Evolutionary conservation across 2,888 invertebrate species (phyloP), one percentile per base, ranked within the genome.

Genomic region (Agrilus biguttatus): DNA sequence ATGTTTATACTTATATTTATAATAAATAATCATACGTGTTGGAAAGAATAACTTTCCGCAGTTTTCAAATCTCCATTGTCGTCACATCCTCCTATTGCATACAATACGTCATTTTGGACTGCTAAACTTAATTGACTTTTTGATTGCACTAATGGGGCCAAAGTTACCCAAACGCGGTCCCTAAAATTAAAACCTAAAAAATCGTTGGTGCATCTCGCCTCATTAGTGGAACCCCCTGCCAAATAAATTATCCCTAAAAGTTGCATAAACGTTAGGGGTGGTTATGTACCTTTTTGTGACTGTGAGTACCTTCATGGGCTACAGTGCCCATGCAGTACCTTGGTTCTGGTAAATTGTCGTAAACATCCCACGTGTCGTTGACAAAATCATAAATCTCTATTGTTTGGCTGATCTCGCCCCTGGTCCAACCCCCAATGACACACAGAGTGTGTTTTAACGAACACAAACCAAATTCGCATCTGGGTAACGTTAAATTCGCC

Each of bases 341-440:
- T 1, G 88, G 85, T 54, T 86, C 84, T 0, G 85, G 85, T 70
- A 92, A 76, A 56, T 79, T 76, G 0, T 84, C 89, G 43, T 80
- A 75, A 37, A 82, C 66, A 28, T 73, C 72, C 92, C 93, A 93
- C 48, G 75, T 72, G 61, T 89, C 79, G 32, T 74, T 69, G 44
- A 78, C 71, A 0, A 90, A 85, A 63, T 91, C 85, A 61, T 88
- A 93, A 53, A 82, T 76, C 62, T 93, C 93, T 49, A 93, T 85
- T 1, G 85, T 80, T 19, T 83, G 82, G 2, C 89, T 90, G 61
- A 92, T 88, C 60, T 90, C 89, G 47, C 85, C 83, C 0, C 90
- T 90, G 32, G 92, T 82, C 91, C 92, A 92, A 4, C 93, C 93
- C 36, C 93, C 92, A 53, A 93, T 79, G 0, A 90, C 91, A 61